Conservation (phyloP, 2,888 invertebrate genomes). For the Apamea crenata region DNA sequence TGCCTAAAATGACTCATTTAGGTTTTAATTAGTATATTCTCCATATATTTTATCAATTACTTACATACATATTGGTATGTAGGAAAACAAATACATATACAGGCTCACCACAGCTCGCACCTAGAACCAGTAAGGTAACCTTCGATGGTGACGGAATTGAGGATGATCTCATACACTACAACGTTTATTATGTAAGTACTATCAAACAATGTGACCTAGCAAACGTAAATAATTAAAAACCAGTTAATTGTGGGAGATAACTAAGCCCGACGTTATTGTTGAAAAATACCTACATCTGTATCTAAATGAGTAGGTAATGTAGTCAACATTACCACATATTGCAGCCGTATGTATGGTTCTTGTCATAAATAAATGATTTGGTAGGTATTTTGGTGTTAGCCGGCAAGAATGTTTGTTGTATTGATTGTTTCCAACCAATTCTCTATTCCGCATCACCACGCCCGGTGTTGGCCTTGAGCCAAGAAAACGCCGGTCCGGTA, state of each 20-base stretch:
- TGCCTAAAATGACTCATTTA: not conserved
- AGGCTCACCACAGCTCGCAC: slow-evolving; percentile 46
- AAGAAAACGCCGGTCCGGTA: slow-evolving; percentile 80
- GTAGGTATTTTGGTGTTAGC: slow-evolving; percentile 18
- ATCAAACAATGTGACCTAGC: slow-evolving; percentile 49
- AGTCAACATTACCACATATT: slow-evolving; percentile 7
- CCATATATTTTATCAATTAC: slow-evolving; percentile 8
- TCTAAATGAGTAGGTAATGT: not conserved
- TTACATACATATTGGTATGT: slow-evolving; percentile 14
- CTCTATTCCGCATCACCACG: slow-evolving; percentile 75
- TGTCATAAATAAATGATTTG: slow-evolving; percentile 9
- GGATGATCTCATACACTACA: slow-evolving; percentile 74
- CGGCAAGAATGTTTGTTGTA: slow-evolving; percentile 56
- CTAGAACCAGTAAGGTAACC: slow-evolving; percentile 66
- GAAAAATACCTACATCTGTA: slow-evolving; percentile 13
- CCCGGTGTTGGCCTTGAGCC: slow-evolving; percentile 83
- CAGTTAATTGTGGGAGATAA: slow-evolving; percentile 54
- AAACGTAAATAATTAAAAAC: slow-evolving; percentile 54
- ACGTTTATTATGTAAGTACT: slow-evolving; percentile 59
- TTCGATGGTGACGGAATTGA: slow-evolving; percentile 67
- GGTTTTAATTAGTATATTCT: slow-evolving; percentile 23
- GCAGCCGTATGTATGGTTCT: slow-evolving; percentile 4
- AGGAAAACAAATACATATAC: slow-evolving; percentile 46
- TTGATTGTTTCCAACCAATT: slow-evolving; percentile 71
- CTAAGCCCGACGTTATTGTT: slow-evolving; percentile 6